Conservation (phyloP, 1,140 invertebrate genomes). For the Heliconius melpomene region DNA sequence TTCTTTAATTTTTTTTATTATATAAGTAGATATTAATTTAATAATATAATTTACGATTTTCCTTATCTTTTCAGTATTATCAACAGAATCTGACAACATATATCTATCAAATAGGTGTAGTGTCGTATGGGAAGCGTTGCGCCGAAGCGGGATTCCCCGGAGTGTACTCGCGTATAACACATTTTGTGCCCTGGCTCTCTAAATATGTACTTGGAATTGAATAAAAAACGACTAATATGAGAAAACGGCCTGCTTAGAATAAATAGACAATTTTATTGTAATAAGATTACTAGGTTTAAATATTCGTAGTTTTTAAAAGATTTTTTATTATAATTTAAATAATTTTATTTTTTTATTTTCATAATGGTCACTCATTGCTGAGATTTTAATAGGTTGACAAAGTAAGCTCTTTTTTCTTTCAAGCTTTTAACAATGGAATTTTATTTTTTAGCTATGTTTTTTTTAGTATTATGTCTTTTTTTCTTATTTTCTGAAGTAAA, state of each 20-base stretch:
- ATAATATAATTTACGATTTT: background rate
- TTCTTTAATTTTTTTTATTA: background rate
- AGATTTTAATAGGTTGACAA: too few relatives aligned
- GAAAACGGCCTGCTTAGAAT: slow-evolving; percentile 2
- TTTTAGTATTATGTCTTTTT: too few relatives aligned
- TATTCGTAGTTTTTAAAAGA: background rate
- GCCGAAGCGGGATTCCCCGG: slow-evolving; percentile 88
- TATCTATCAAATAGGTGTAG: slow-evolving; percentile 84
- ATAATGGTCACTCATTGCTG: too few relatives aligned
- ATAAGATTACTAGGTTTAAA: background rate
- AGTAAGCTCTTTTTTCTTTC: too few relatives aligned
- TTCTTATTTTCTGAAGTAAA: too few relatives aligned
- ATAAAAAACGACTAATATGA: background rate
- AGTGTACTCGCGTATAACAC: slow-evolving; percentile 88
- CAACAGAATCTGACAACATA: slow-evolving; percentile 42
- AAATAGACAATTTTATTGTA: background rate
- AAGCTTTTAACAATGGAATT: too few relatives aligned
- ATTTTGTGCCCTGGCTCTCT: slow-evolving; percentile 85
- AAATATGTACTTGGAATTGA: slow-evolving; percentile 48
- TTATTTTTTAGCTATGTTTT: too few relatives aligned
- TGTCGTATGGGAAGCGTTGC: slow-evolving; percentile 88
- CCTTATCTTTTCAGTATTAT: slow-evolving; percentile 53
- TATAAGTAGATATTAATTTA: background rate
- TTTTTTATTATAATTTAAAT: background rate
- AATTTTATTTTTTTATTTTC: too few relatives aligned